phyloP scores from a whole-genome alignment of 2,113 vertebrate genomes.

The Leucopsar rothschildi region DNA sequence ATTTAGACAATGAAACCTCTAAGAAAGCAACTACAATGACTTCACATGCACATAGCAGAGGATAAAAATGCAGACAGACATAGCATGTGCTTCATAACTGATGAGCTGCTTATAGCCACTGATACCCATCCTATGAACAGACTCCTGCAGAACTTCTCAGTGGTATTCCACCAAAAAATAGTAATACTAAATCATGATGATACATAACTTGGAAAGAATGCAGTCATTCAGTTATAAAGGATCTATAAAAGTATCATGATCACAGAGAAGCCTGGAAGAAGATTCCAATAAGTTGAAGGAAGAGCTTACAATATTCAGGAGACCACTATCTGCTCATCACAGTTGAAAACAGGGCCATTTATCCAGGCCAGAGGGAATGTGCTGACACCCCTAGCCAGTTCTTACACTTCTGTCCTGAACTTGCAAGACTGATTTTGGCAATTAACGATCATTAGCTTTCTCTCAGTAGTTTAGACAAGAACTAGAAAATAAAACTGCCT shows the following conservation, averaged over 20 bases:
- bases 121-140: background rate
- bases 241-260: background rate
- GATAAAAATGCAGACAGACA: background rate
- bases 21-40: background rate
- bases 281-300: background rate
- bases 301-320: background rate
- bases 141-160: background rate
- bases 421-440: background rate
- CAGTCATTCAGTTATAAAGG: too few relatives aligned
- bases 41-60: background rate
- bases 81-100: background rate
- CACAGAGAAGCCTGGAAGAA: background rate
- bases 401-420: background rate
- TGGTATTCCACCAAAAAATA: background rate
- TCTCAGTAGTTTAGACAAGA: background rate
- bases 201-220: background rate
- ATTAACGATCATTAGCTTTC: background rate
- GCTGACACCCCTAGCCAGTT: background rate
- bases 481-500: background rate
- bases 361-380: background rate
- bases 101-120: background rate
- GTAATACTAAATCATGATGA: background rate
- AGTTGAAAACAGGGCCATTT: background rate
- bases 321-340: background rate
- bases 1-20: background rate